Evolutionary conservation across 2,113 vertebrate species (phyloP), one percentile per base, ranked within the genome.

Genomic region (Semnornis frantzii): DNA sequence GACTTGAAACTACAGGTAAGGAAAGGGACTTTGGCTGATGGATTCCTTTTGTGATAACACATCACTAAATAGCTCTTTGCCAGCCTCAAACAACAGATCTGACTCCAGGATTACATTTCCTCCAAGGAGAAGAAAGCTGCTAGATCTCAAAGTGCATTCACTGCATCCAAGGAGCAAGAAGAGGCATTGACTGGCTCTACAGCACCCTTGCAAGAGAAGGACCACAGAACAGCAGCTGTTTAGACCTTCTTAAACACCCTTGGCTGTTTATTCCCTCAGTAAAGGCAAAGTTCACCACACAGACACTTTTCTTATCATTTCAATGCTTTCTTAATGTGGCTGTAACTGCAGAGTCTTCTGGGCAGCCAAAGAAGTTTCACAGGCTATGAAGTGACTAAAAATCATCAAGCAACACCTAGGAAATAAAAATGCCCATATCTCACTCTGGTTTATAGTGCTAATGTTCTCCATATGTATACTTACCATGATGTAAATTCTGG

Each of bases 211-310:
- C 12, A 66, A 63, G 39, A 71, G 23, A 2, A 72, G 57, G 6
- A n/a, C 24, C 16, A 59, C 24, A 27, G 21, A 15, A 81, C 2
- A 71, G 8, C 19, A 44, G 12, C 10, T 80, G 30, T 46, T n/a
- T 28, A 70, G 37, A 46, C 10, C 4, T 21, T 30, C 39, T 69
- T n/a, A 77, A 85, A 74, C 5, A 31, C 18, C 34, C 21, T n/a
- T 27, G 27, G 44, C 3, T 3, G 0, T 12, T 2, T 30, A 39
- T 5, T 3, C 0, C 8, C 12, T 5, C 25, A 4, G 50, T 30
- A 85, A 82, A 76, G n/a, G 50, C 3, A 8, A 87, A 33, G 9
- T 68, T 81, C 82, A 82, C 19, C 24, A 68, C 85, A 65, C 8
- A 76, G 30, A 13, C 30, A 13, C 28, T 55, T 37, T 77, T 14